Conservation (phyloP, 2,113 vertebrate genomes). For the Sebastes schlegelii region DNA sequence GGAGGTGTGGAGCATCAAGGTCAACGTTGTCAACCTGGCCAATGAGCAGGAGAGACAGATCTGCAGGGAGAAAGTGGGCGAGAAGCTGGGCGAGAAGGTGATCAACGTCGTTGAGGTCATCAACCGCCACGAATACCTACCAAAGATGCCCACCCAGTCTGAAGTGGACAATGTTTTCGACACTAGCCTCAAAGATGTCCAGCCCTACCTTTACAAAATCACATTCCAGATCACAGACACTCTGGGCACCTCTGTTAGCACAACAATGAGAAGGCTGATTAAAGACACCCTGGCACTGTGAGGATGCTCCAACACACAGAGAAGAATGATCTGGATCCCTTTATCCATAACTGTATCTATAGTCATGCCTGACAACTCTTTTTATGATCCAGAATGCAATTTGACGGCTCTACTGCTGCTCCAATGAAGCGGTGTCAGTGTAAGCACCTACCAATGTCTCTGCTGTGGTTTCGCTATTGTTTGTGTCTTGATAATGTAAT, state of each 20-base stretch:
- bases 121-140: constrained; percentile 96
- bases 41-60: constrained; percentile 98
- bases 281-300: constrained; percentile 96
- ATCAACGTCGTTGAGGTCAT: constrained; percentile 99
- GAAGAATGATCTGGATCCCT: neutral
- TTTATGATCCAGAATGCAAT: neutral
- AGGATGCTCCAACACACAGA: constrained; percentile 32
- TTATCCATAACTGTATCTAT: neutral
- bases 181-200: constrained; percentile 95
- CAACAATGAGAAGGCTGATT: constrained; percentile 97
- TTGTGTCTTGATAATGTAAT: constrained; percentile 45
- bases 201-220: constrained; percentile 98
- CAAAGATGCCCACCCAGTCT: constrained; percentile 99
- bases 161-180: constrained; percentile 99
- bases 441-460: neutral
- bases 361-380: constrained; percentile 11
- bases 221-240: constrained; percentile 96
- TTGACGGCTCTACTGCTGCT: constrained; percentile 6
- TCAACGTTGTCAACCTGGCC: constrained; percentile 94
- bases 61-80: constrained; percentile 97
- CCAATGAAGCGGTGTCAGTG: neutral
- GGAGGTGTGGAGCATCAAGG: constrained; percentile 99
- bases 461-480: neutral
- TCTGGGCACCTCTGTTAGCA: constrained; percentile 95
- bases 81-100: constrained; percentile 98